Conservation (phyloP, 2,888 invertebrate genomes). For the Dendrolimus pini region DNA sequence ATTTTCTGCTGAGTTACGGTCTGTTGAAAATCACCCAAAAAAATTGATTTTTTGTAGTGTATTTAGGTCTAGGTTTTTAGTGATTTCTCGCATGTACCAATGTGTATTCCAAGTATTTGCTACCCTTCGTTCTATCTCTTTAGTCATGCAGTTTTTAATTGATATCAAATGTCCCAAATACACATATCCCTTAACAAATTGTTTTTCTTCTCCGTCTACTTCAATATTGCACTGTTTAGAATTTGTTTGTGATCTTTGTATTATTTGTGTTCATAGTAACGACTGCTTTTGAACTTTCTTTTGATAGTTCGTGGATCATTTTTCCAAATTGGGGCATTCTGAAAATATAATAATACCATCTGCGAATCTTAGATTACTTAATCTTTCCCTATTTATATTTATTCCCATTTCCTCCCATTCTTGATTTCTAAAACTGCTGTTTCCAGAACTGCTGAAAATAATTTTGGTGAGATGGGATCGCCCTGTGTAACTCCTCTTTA, state of each 20-base stretch:
- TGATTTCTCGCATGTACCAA: constrained; percentile 4
- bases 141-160: constrained; percentile 9
- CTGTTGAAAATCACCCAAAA: no score
- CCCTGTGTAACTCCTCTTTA: constrained; percentile 10
- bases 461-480: constrained; percentile 5
- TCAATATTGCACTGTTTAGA: neutral
- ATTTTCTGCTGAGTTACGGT: no score
- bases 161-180: constrained; percentile 11
- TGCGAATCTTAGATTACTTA: neutral
- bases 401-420: neutral
- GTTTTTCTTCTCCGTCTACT: constrained; percentile 6
- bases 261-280: neutral
- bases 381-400: neutral
- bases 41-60: no score
- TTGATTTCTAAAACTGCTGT: neutral
- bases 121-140: constrained; percentile 11
- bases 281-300: neutral
- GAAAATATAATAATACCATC: neutral
- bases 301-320: neutral
- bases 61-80: no score
- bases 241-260: neutral
- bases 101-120: constrained; percentile 10
- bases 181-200: constrained; percentile 13
- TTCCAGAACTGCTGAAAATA: neutral
- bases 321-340: neutral